Conservation (phyloP, 1,140 invertebrate genomes). For the Trigoniulus corallinus region DNA sequence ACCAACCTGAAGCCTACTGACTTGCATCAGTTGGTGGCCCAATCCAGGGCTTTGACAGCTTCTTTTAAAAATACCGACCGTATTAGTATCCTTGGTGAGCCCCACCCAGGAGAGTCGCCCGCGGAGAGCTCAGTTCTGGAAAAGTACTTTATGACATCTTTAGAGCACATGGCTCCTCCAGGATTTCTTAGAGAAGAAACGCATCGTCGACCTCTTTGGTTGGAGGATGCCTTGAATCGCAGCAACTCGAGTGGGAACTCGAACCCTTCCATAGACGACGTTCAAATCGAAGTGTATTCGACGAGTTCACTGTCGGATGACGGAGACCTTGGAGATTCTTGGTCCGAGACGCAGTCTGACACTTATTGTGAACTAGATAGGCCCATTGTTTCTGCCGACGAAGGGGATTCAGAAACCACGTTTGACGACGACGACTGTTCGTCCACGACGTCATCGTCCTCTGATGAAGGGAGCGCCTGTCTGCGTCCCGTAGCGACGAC, state of each 20-base stretch:
- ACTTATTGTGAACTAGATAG: background rate
- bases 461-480: constrained; percentile 4
- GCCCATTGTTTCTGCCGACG: background rate
- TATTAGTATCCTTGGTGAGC: constrained; percentile 10
- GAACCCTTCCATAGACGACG: constrained; percentile 10
- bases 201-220: background rate
- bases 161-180: constrained; percentile 13
- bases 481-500: background rate
- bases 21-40: constrained; percentile 10
- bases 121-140: constrained; percentile 13
- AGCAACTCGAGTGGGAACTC: background rate
- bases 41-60: constrained; percentile 7
- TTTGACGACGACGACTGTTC: constrained; percentile 2
- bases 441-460: constrained; percentile 8
- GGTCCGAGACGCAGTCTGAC: background rate
- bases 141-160: constrained; percentile 16
- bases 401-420: background rate
- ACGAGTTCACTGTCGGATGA: background rate
- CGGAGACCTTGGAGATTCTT: no score
- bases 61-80: constrained; percentile 10
- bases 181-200: constrained; percentile 10
- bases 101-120: constrained; percentile 13
- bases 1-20: background rate
- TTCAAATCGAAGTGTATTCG: constrained; percentile 11
- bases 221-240: background rate